These are phyloP conservation scores for Gastrophysa polygoni DNA, from an alignment of 2,888 invertebrate species.

Conservation along the genomic window DNA sequence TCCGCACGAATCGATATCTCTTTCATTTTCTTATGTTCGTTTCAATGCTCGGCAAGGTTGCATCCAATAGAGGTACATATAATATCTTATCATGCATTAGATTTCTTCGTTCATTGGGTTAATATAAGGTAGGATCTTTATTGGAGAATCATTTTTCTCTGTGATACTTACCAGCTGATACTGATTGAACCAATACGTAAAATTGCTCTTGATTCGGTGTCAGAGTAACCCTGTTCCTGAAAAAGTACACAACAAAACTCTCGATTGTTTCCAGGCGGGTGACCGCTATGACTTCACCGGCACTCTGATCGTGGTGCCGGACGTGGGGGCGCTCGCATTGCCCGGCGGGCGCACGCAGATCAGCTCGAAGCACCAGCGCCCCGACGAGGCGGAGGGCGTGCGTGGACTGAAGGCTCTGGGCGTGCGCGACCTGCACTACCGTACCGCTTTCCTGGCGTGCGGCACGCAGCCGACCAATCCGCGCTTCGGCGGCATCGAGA, in stretches of 20 bases:
- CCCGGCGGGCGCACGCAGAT: conserved; percentile 89
- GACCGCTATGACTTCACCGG: conserved; percentile 93
- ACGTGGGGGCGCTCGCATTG: conserved; percentile 84
- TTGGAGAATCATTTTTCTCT: no score
- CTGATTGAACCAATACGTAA: no score
- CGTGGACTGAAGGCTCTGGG: conserved; percentile 72
- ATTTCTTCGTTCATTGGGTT: no score
- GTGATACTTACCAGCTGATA: no score
- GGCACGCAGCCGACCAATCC: conserved; percentile 87
- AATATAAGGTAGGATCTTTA: no score
- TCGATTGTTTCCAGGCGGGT: conserved; percentile 62
- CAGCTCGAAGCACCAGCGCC: conserved; percentile 73
- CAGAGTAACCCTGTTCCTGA: no score
- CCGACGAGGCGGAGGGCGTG: conserved; percentile 68
- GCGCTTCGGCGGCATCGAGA: conserved; percentile 85
- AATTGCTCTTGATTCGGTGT: no score
- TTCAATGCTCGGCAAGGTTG: no score
- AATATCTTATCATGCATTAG: no score
- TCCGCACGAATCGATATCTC: no score
- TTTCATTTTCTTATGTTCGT: no score
- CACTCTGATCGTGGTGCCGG: conserved; percentile 95
- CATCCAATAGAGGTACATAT: no score
- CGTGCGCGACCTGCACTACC: conserved; percentile 83
- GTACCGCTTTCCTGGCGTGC: conserved; percentile 93
- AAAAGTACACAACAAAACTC: neutral